Percentiles rank a stretch among this genome's conserved stretches.
These are phyloP conservation scores for Drosophila phalerata DNA, from an alignment of 2,888 invertebrate species.

Conservation along the genomic window DNA sequence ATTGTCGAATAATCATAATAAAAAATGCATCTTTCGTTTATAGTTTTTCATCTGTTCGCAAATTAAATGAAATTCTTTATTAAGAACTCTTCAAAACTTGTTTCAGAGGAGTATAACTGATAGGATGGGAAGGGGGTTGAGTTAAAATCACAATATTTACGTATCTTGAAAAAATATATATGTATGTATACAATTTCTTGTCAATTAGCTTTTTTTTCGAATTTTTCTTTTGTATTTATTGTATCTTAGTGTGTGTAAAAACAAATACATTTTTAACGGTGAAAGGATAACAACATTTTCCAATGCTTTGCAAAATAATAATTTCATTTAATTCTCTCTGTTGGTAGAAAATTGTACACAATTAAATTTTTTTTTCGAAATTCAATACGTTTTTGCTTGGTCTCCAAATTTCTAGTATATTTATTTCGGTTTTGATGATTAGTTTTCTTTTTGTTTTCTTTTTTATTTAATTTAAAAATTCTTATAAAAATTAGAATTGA, in stretches of 20 bases:
- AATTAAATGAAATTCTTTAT: constrained; percentile 62
- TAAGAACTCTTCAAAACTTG: constrained; percentile 40
- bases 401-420: background rate
- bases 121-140: background rate
- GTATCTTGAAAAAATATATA: constrained; percentile 37
- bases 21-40: constrained; percentile 38
- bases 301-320: constrained; percentile 18
- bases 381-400: constrained; percentile 10
- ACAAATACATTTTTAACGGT: constrained; percentile 9
- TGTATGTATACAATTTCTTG: background rate
- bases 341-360: constrained; percentile 3
- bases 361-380: constrained; percentile 6
- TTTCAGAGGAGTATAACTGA: constrained; percentile 6
- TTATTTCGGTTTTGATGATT: background rate
- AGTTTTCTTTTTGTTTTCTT: constrained; percentile 1
- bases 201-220: background rate
- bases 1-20: constrained; percentile 11
- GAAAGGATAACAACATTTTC: constrained; percentile 25
- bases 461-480: constrained; percentile 39
- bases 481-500: constrained; percentile 10
- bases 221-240: constrained; percentile 8
- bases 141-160: constrained; percentile 41
- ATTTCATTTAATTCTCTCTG: background rate
- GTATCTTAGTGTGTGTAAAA: background rate
- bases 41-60: constrained; percentile 42